These are phyloP conservation scores for Paragorgia papillata DNA, from an alignment of 92 coral and sea anemone genomes.

Conservation along the genomic window DNA sequence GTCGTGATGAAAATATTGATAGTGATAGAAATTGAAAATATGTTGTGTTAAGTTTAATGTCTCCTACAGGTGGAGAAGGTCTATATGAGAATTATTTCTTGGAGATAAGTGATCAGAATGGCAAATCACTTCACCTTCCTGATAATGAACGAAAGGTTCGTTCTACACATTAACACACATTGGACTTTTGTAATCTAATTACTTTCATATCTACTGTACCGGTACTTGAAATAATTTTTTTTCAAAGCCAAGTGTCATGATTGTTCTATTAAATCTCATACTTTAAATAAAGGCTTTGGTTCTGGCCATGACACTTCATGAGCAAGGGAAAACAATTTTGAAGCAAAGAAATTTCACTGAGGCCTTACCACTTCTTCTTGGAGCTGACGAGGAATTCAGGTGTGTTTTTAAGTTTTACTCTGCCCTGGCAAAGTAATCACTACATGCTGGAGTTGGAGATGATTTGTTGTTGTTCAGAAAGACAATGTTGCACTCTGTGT, in stretches of 20 bases:
- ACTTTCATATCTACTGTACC: too few species aligned
- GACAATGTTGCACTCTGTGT: too few species aligned
- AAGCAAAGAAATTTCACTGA: conserved; percentile 73
- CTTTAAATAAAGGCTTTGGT: conserved; percentile 83
- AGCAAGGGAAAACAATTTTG: conserved; percentile 74
- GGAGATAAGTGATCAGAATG: conserved; percentile 90
- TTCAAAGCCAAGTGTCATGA: too few species aligned
- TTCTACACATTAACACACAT: not conserved
- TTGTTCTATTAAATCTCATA: too few species aligned
- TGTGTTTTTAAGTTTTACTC: conserved; percentile 11
- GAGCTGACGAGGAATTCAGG: conserved; percentile 92
- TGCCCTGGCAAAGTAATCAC: too few species aligned
- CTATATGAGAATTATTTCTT: conserved; percentile 63
- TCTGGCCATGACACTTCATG: conserved; percentile 87
- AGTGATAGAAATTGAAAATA: too few species aligned
- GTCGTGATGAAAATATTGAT: too few species aligned
- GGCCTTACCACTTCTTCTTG: conserved; percentile 80
- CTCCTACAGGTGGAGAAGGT: conserved; percentile 38
- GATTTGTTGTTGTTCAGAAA: too few species aligned
- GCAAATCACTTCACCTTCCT: conserved; percentile 75
- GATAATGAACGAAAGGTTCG: conserved; percentile 85
- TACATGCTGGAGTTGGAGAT: too few species aligned
- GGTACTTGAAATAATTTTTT: too few species aligned
- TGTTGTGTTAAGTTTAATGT: too few species aligned
- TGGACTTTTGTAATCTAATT: too few species aligned